Evolutionary conservation across 2,113 vertebrate genomes (phyloP).

Genomic region (Lepus europaeus): DNA sequence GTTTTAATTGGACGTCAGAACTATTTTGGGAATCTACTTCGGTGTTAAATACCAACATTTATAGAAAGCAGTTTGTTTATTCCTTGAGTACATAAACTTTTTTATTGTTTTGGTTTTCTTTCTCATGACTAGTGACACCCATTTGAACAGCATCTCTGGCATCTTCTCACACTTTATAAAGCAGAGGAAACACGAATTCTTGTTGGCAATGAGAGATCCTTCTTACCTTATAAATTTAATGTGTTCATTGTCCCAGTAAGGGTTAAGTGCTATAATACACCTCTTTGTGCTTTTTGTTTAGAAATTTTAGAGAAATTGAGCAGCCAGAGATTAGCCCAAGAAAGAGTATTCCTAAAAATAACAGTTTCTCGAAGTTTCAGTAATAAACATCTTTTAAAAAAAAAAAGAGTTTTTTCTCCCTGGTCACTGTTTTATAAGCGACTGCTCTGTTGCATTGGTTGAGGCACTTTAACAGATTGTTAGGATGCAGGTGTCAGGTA

Average conservation of each 20-base stretch:
- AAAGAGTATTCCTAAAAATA: constrained; percentile 65
- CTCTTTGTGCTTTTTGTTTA: constrained; percentile 38
- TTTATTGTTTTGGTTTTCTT: constrained; percentile 2
- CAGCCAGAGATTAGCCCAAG: constrained; percentile 38
- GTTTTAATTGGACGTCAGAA: constrained; percentile 56
- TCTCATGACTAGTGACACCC: background rate
- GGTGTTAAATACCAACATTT: constrained; percentile 57
- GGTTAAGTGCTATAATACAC: background rate
- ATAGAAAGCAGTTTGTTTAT: constrained; percentile 56
- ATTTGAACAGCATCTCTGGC: constrained; percentile 48
- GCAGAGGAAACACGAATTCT: constrained; percentile 61
- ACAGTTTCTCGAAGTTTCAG: constrained; percentile 35
- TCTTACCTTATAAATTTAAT: constrained; percentile 31
- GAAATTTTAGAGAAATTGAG: constrained; percentile 57
- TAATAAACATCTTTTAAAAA: constrained; percentile 17
- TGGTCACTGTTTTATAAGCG: constrained; percentile 35
- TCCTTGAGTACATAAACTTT: constrained; percentile 44
- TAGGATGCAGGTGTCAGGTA: constrained; percentile 45
- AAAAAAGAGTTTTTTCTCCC: background rate
- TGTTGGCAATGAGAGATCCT: constrained; percentile 38
- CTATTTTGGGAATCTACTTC: constrained; percentile 55
- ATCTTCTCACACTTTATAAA: constrained; percentile 43
- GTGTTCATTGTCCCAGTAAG: constrained; percentile 46
- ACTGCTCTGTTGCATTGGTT: constrained; percentile 20
- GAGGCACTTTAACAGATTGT: constrained; percentile 1